These are phyloP conservation scores for Perognathus longimembris DNA, from an alignment of 2,113 vertebrate genomes.

Conservation along the genomic window DNA sequence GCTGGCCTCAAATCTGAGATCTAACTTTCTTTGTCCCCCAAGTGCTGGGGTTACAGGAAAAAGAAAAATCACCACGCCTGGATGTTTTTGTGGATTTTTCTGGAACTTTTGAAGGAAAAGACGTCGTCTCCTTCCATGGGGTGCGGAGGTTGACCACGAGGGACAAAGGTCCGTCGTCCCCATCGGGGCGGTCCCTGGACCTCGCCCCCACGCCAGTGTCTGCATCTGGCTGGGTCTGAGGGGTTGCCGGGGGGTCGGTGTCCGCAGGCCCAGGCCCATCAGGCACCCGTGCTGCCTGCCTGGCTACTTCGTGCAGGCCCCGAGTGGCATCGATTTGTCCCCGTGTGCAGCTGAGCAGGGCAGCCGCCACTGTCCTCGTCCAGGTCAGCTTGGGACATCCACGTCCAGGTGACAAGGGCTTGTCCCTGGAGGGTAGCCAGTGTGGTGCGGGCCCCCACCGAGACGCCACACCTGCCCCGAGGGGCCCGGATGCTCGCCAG, in stretches of 20 bases:
- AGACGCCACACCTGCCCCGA: fast-evolving
- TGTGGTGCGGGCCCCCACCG: too few relatives aligned
- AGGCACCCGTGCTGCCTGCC: fast-evolving
- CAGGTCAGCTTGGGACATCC: fast-evolving
- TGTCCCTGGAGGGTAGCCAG: too few relatives aligned
- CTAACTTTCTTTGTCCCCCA: not conserved
- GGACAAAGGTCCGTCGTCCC: not conserved
- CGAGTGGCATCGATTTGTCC: too few relatives aligned
- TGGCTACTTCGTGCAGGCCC: too few relatives aligned
- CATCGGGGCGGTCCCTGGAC: too few relatives aligned
- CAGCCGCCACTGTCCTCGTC: too few relatives aligned
- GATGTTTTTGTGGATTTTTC: too few relatives aligned
- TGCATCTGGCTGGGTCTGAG: not conserved
- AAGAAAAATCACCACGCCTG: not conserved
- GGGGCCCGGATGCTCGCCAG: not conserved
- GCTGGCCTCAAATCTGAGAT: not conserved
- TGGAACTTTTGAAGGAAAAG: not conserved
- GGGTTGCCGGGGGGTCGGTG: too few relatives aligned
- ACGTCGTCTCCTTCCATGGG: fast-evolving
- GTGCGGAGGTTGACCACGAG: not conserved
- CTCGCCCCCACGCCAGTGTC: too few relatives aligned
- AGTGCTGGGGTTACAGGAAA: too few relatives aligned
- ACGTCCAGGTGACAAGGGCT: not conserved
- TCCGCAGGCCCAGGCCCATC: fast-evolving
- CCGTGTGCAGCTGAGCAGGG: not conserved